phyloP scores from a whole-genome alignment of 2,888 invertebrate species.

The Archaeoteleia sp. region DNA sequence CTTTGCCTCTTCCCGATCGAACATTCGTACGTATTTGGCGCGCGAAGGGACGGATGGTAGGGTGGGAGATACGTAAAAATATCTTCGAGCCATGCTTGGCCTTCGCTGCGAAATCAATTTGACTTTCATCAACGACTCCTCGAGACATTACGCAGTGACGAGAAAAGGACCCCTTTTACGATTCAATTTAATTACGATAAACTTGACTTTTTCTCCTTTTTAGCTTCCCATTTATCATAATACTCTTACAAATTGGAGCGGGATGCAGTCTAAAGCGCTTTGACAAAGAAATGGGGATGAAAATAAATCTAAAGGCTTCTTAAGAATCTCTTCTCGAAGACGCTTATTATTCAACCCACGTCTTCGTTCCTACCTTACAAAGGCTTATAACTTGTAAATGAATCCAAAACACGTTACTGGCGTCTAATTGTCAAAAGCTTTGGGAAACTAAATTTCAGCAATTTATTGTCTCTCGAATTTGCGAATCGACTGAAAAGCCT shows the following conservation, averaged over 20 bases:
- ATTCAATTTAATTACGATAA: not conserved
- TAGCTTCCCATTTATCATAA: slow-evolving; percentile 3
- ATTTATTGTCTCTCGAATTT: not conserved
- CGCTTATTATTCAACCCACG: slow-evolving; percentile 3
- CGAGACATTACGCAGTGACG: no score
- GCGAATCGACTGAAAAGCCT: no score
- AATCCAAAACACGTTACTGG: no score
- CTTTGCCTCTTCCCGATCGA: slow-evolving; percentile 21
- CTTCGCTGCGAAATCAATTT: no score
- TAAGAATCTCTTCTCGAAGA: not conserved
- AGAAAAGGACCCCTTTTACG: not conserved
- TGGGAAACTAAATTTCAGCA: slow-evolving; percentile 6
- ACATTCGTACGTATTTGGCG: slow-evolving; percentile 15
- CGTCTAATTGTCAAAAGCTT: no score
- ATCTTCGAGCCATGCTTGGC: no score
- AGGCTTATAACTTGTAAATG: no score
- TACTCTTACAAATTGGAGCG: slow-evolving; percentile 18
- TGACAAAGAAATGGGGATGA: slow-evolving; percentile 5
- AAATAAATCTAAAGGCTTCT: slow-evolving; percentile 5
- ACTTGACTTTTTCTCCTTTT: not conserved
- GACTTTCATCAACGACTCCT: no score
- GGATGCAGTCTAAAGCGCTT: not conserved
- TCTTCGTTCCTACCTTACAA: not conserved
- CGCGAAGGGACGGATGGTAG: no score
- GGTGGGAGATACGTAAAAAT: no score